Percentiles rank a stretch among this genome's conserved stretches.
Evolutionary conservation across 2,797 vertebrate species (phyloP).

Genomic region (Spinibarbus caldwelli): DNA sequence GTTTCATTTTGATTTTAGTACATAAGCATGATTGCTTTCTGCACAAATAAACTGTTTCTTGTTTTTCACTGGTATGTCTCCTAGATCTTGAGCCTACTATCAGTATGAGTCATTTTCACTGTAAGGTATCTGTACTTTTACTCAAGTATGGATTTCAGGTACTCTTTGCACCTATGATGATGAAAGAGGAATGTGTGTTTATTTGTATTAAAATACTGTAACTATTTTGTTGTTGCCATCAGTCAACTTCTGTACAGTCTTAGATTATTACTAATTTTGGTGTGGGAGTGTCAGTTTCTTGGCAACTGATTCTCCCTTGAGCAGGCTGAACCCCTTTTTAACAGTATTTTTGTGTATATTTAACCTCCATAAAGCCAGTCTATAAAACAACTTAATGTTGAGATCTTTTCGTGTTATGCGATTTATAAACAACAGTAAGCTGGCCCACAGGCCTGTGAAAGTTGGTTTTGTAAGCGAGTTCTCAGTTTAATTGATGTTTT

Average conservation of each 20-base stretch:
- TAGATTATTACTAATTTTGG: background rate
- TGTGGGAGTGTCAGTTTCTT: constrained; percentile 8
- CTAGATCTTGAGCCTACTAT: no score
- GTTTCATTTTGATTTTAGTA: background rate
- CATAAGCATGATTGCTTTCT: no score
- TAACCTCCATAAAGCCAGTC: background rate
- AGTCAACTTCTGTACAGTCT: background rate
- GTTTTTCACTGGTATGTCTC: no score
- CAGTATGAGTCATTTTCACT: no score
- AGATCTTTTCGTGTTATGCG: constrained; percentile 3
- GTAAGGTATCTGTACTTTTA: no score
- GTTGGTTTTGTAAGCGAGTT: constrained; percentile 3
- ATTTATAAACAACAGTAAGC: constrained; percentile 10
- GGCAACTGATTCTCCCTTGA: background rate
- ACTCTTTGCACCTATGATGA: background rate
- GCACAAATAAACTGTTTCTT: no score
- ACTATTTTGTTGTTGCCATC: background rate
- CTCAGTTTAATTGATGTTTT: constrained; percentile 9
- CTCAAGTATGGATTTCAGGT: no score
- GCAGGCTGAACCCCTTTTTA: background rate
- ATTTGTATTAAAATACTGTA: background rate
- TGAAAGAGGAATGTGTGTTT: background rate
- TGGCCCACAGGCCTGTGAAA: background rate
- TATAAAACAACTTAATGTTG: constrained; percentile 15
- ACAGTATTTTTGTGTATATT: background rate